Conservation (phyloP, 1,140 invertebrate genomes). For the Drosophila pseudoobscura region DNA sequence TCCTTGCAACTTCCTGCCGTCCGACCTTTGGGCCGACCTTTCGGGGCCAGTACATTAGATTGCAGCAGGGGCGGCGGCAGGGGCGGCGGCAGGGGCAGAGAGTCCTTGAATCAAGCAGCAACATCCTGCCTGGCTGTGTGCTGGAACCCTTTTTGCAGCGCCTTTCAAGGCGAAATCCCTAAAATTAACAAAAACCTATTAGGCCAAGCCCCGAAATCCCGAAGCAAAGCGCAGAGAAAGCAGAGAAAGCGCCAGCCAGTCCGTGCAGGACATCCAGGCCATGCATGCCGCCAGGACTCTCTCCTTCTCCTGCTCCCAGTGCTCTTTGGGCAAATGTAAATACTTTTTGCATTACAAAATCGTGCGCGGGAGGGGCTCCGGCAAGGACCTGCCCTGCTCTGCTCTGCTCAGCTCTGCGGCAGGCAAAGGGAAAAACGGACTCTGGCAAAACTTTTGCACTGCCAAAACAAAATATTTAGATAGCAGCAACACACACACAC, state of each 20-base stretch:
- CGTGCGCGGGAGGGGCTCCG: conserved; percentile 12
- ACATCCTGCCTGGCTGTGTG: conserved; percentile 4
- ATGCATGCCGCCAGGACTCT: conserved; percentile 24
- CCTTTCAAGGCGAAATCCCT: conserved; percentile 34
- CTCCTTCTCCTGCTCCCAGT: background rate
- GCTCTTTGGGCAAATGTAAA: conserved; percentile 74
- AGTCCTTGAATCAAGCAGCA: background rate
- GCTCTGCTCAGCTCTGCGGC: conserved; percentile 16
- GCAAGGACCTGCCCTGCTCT: conserved; percentile 3
- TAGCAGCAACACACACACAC: conserved; percentile 40
- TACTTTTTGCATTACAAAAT: conserved; percentile 70
- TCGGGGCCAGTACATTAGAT: conserved; percentile 27
- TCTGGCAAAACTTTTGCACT: conserved; percentile 68
- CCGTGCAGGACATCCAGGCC: conserved; percentile 20
- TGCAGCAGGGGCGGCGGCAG: background rate
- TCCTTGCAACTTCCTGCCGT: conserved; percentile 37
- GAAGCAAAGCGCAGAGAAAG: conserved; percentile 20
- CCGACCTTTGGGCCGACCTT: conserved; percentile 8
- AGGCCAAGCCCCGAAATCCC: conserved; percentile 61
- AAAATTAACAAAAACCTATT: conserved; percentile 82
- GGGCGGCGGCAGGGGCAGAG: conserved; percentile 15
- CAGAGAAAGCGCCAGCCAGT: background rate
- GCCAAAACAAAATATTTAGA: conserved; percentile 80
- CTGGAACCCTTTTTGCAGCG: conserved; percentile 38
- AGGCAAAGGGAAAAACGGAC: conserved; percentile 11